Evolutionary conservation across 2,797 vertebrate genomes (phyloP), one percentile per base, ranked within the genome.

Genomic region (Urophycis tenuis): DNA sequence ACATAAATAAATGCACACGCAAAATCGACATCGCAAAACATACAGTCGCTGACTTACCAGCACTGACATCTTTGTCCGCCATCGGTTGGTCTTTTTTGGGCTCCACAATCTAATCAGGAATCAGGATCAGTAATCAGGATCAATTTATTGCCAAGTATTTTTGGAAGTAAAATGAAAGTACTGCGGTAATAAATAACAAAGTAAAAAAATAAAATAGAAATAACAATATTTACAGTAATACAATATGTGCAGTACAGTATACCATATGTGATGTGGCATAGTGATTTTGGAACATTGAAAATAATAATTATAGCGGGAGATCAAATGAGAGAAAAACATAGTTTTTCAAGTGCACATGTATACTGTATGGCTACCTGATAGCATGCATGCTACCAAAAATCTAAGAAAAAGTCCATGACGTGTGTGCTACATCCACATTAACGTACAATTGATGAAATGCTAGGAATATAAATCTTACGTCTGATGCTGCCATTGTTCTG

Each of bases 401-500:
- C n/a, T 67, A 11, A 25, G 25, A 67, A 67, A 67, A 25, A 7
- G 22, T 67, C 29, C n/a, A 25, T 29, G 4, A 67, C 29, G 69
- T 31, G 29, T 10, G 15, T 71, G 29, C 31, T 19, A 12, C 17
- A 74, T n/a, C n/a, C 29, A 31, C 14, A 30, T 74, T 17, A 8
- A 31, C 15, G 3, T 53, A 15, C 17, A 3, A 49, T 29, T 8
- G 25, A 8, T 60, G 14, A 30, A 7, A 25, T 22, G 45, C 15
- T 10, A 49, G 17, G 29, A 31, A 32, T 75, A 4, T 14, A 0
- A 71, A 29, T 64, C 83, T 89, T 87, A 89, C 87, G 1, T 78
- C 36, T 77, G 71, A 75, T 53, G 84, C 86, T 33, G 32, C 84
- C 89, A 90, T 91, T 3, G 70, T 84, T 33, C 0, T 45, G 39